phyloP scores from a whole-genome alignment of 2,888 invertebrate species.

The Cheilosia variabilis region DNA sequence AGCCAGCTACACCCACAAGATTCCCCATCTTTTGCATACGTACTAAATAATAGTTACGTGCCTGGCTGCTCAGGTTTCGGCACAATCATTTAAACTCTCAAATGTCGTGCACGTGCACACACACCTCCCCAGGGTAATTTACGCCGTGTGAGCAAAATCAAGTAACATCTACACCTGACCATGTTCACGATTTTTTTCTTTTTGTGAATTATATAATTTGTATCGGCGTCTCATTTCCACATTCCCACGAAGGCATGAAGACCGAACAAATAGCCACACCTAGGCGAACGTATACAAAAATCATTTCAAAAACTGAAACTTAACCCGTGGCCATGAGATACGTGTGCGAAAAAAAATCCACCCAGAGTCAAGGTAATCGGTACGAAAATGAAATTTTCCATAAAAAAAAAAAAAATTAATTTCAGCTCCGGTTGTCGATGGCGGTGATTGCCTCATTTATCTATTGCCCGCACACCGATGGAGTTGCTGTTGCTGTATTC shows the following conservation, averaged over 20 bases:
- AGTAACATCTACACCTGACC: conserved; percentile 39
- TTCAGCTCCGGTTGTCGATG: conserved; percentile 50
- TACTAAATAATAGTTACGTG: too few relatives aligned
- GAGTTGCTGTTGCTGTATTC: conserved; percentile 25
- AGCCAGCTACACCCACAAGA: too few relatives aligned
- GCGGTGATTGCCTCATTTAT: conserved; percentile 67
- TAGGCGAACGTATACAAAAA: neutral
- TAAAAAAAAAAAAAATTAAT: conserved; percentile 46
- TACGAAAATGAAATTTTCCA: conserved; percentile 45
- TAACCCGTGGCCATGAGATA: conserved; percentile 53
- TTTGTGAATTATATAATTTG: conserved; percentile 13
- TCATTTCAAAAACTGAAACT: conserved; percentile 31
- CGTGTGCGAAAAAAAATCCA: conserved; percentile 8
- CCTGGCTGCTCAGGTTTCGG: too few relatives aligned
- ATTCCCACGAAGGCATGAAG: neutral
- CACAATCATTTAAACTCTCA: too few relatives aligned
- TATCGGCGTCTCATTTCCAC: neutral
- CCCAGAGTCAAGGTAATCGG: conserved; percentile 56
- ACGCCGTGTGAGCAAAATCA: conserved; percentile 57
- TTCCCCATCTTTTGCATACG: too few relatives aligned
- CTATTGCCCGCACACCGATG: conserved; percentile 47
- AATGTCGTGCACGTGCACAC: neutral
- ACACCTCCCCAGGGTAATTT: conserved; percentile 32
- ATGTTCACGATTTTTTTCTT: conserved; percentile 10
- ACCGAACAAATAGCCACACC: too few relatives aligned